Evolutionary conservation across 1,140 invertebrate species (phyloP).

Genomic region (Mesaphorura yosii): DNA sequence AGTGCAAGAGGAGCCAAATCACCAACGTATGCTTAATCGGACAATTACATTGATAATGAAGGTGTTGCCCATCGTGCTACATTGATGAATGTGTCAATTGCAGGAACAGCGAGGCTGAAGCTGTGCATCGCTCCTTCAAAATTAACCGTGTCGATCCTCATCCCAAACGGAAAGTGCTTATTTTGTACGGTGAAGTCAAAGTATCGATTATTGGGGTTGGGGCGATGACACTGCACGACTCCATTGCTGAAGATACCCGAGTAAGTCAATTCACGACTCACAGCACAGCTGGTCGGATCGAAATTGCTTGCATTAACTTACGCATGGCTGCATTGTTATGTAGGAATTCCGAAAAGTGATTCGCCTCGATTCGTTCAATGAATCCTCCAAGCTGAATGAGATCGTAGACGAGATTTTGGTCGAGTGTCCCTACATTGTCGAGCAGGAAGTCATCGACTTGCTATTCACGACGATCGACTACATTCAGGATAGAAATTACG

Average conservation of each 20-base stretch:
- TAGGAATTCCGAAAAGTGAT: conserved; percentile 72
- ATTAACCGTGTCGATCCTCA: conserved; percentile 27
- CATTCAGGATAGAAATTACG: conserved; percentile 64
- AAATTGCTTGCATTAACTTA: conserved; percentile 8
- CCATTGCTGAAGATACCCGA: conserved; percentile 33
- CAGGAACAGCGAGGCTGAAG: conserved; percentile 15
- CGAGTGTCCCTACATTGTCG: conserved; percentile 79
- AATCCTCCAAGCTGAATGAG: conserved; percentile 62
- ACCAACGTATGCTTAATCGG: too few relatives aligned
- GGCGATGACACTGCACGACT: conserved; percentile 26
- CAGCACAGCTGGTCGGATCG: not conserved
- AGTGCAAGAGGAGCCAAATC: too few relatives aligned
- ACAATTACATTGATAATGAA: too few relatives aligned
- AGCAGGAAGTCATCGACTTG: conserved; percentile 56
- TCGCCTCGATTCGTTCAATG: conserved; percentile 66
- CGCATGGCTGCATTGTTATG: too few relatives aligned
- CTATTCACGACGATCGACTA: conserved; percentile 40
- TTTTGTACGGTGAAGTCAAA: conserved; percentile 25
- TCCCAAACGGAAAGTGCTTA: conserved; percentile 18
- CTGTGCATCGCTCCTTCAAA: conserved; percentile 26
- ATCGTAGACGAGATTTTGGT: conserved; percentile 77
- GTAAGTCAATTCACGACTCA: conserved; percentile 9
- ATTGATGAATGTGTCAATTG: too few relatives aligned
- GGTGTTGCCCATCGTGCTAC: too few relatives aligned
- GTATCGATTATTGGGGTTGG: conserved; percentile 16